Evolutionary conservation across 2,113 vertebrate species (phyloP), one percentile per base, ranked within the genome.

Genomic region (Scartelaos histophorus): DNA sequence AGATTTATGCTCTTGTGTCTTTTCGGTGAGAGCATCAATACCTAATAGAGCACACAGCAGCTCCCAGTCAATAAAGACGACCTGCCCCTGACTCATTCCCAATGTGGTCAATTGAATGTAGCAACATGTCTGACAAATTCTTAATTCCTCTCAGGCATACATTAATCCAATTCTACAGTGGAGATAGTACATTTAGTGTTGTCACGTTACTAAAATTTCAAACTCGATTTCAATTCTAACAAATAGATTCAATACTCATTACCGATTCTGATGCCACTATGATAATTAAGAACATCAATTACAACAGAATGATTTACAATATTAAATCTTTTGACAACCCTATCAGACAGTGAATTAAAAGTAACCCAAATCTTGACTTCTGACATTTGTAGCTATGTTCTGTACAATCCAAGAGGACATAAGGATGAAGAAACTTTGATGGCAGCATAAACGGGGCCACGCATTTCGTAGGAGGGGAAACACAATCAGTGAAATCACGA

Each of bases 101-200:
- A 88, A 80, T 89, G 87, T 45, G 85, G 91, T 92, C 89, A 90
- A 90, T 90, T 78, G 82, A 90, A 84, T 76, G 84, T 53, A 73
- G 87, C 78, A 76, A 86, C 83, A 82, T 58, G 21, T 79, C 81
- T 83, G 88, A 90, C 82, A 87, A 82, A 73, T 84, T 67, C 78
- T 88, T 81, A 73, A 87, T 90, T 74, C 74, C 76, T 70, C 82
- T 73, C 35, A 19, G 66, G 57, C 61, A 74, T 53, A 61, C 17
- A 35, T 34, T 56, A 17, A 60, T 69, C 38, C 54, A 51, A 58
- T 58, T 45, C 79, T 66, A 72, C 25, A 66, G 89, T 82, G 85
- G 54, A 74, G 85, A 86, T 79, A 21, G 53, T 54, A n/a, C n/a
- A n/a, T n/a, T n/a, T n/a, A 13, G 13, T 16, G 15, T 47, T 15